Conservation (phyloP, 2,113 vertebrate species). For the Heterotilapia buettikoferi region DNA sequence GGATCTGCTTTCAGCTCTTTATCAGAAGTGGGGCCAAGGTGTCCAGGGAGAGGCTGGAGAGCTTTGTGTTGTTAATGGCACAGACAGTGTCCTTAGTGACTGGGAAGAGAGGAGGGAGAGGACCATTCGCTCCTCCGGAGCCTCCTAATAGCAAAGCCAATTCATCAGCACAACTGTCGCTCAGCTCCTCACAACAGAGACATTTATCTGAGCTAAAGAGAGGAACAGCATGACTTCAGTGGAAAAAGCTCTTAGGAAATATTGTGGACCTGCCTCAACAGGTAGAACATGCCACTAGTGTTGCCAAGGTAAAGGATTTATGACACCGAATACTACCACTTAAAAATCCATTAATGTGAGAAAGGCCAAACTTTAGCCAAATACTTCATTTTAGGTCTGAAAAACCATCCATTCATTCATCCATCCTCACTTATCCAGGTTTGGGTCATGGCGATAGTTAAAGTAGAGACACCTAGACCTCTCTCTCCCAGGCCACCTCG, state of each 20-base stretch:
- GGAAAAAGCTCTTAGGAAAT: not conserved
- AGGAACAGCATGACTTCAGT: conserved; percentile 11
- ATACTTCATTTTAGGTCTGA: not conserved
- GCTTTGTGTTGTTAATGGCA: conserved; percentile 67
- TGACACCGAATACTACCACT: not conserved
- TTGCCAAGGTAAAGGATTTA: not conserved
- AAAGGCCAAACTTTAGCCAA: not conserved
- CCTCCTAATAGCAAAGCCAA: conserved; percentile 43
- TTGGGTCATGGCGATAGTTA: not conserved
- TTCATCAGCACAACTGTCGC: conserved; percentile 11
- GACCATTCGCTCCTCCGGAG: conserved; percentile 26
- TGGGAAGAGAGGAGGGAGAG: not conserved
- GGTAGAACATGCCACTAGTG: not conserved
- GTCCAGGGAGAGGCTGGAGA: conserved; percentile 44
- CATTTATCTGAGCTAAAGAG: conserved; percentile 30
- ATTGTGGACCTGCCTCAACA: not conserved
- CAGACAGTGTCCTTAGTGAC: conserved; percentile 57
- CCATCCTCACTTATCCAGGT: not conserved
- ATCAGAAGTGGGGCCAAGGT: conserved; percentile 63
- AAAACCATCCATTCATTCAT: not conserved
- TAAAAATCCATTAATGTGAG: not conserved
- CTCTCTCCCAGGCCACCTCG: not conserved
- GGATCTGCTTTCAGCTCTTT: conserved; percentile 71
- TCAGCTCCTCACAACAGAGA: conserved; percentile 17
- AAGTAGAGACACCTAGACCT: not conserved